A percentile compares a stretch with the other conserved stretches of the same genome.
These are phyloP conservation scores for Ovis aries DNA, from an alignment of 2,113 vertebrate genomes.

Conservation along the genomic window DNA sequence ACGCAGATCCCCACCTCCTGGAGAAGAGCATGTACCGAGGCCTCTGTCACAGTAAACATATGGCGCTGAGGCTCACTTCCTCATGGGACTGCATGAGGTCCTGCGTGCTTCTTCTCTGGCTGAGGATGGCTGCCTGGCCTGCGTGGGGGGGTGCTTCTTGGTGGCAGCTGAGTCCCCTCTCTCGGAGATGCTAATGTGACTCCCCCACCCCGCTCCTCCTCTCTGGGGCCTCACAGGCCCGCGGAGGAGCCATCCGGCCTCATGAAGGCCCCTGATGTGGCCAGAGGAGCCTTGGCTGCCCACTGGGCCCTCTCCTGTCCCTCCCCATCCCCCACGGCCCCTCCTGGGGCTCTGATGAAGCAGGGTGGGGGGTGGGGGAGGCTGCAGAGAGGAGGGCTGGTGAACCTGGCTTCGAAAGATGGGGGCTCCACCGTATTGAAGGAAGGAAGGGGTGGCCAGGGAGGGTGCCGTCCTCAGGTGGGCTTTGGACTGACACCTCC, in stretches of 20 bases:
- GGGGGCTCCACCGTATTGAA: not conserved
- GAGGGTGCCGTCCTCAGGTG: not conserved
- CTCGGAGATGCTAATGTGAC: fast-evolving
- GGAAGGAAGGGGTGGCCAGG: not conserved
- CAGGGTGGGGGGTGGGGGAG: fast-evolving
- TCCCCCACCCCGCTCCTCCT: no score
- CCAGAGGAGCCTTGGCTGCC: not conserved
- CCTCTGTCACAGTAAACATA: not conserved
- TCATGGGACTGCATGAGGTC: not conserved
- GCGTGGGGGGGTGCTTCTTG: fast-evolving
- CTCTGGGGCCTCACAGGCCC: not conserved
- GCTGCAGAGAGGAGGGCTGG: not conserved
- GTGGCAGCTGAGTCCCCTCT: not conserved
- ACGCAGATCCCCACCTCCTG: fast-evolving
- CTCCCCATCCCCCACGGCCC: fast-evolving
- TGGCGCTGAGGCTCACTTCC: not conserved
- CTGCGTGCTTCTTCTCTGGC: not conserved
- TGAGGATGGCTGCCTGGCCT: not conserved
- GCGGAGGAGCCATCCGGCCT: fast-evolving
- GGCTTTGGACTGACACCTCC: not conserved
- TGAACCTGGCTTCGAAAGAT: not conserved
- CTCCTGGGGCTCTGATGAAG: not conserved
- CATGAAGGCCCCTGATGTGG: fast-evolving
- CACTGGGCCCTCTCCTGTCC: not conserved
- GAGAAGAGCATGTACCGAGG: fast-evolving